Percentiles rank a stretch among this genome's conserved stretches.
Conservation (phyloP, 2,888 invertebrate genomes). For the Exocentrus adspersus region DNA sequence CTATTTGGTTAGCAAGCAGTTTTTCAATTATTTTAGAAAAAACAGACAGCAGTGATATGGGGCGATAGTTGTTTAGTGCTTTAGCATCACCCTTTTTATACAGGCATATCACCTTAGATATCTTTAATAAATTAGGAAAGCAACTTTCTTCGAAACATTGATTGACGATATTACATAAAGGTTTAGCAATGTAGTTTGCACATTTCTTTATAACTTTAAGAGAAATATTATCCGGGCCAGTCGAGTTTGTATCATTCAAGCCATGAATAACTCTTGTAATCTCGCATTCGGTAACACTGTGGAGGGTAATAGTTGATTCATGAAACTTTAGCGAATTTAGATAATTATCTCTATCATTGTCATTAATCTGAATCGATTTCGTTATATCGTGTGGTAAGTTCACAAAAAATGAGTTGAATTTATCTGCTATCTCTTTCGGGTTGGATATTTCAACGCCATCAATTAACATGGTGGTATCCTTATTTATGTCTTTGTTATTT, state of each 20-base stretch:
- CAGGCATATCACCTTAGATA: not conserved
- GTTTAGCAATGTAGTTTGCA: not conserved
- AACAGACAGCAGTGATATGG: not conserved
- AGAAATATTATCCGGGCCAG: not conserved
- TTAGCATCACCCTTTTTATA: not conserved
- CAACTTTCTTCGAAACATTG: not conserved
- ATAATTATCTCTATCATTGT: not conserved
- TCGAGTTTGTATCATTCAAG: not conserved
- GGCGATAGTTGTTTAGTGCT: not conserved
- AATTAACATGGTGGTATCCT: too few relatives aligned
- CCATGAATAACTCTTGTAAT: not conserved
- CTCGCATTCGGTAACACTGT: not conserved
- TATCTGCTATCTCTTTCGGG: too few relatives aligned
- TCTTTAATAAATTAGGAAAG: not conserved
- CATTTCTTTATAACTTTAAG: not conserved
- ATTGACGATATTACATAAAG: not conserved
- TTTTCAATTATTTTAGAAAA: slow-evolving; percentile 4
- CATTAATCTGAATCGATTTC: not conserved
- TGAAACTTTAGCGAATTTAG: not conserved
- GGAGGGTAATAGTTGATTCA: not conserved
- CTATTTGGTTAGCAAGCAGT: not conserved
- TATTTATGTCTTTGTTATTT: too few relatives aligned
- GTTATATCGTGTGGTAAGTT: too few relatives aligned
- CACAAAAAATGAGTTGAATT: too few relatives aligned
- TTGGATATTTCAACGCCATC: too few relatives aligned